Base-by-base conservation (phyloP, 2,797 vertebrate genomes). In the Zonotrichia albicollis region DNA sequence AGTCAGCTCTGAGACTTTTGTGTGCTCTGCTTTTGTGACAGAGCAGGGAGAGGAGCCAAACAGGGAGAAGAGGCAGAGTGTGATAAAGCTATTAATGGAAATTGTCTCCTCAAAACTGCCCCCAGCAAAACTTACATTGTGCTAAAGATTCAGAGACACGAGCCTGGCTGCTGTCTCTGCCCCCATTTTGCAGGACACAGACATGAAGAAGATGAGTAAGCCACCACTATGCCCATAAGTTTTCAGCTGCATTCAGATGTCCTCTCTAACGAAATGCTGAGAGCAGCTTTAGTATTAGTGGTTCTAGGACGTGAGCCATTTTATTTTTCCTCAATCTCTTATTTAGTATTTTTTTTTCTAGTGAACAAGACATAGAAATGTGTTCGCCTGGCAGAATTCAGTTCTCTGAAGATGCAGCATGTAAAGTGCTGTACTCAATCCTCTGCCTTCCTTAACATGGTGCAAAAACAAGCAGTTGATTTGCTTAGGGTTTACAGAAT, bases 1-100 rank as follows among this genome's bases (percentile, higher is more conserved):
- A 0, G 8, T 57, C 62, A 72, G 25, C 34, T 72, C 26, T 50
- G 32, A 82, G 18, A 32, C 10, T 62, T 61, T 45, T 0, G 0
- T 25, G 18, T 78, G 51, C 16, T 68, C 26, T 78, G 46, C 10
- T 57, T 61, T 60, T 81, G 29, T 67, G 66, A 66, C 34, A 21
- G 42, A 81, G 23, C 25, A 42, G 29, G 48, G 34, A 67, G 18
- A 83, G 13, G 17, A 86, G 11, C 43, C 20, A 67, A 62, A 64
- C 15, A 51, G 51, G 20, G 22, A 71, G 40, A 79, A 85, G 25
- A 73, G 10, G 11, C 2, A 2, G 10, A 2, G 10, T 16, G 6
- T 55, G 36, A 48, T 77, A 46, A 55, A 34, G 32, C 2, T 71
- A 2, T 83, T 64, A 65, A 42, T 29, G 36, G 72, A 68, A 89